Percentiles rank a stretch among this genome's conserved stretches.
Conservation (phyloP, 2,113 vertebrate species). For the Gyps fulvus region DNA sequence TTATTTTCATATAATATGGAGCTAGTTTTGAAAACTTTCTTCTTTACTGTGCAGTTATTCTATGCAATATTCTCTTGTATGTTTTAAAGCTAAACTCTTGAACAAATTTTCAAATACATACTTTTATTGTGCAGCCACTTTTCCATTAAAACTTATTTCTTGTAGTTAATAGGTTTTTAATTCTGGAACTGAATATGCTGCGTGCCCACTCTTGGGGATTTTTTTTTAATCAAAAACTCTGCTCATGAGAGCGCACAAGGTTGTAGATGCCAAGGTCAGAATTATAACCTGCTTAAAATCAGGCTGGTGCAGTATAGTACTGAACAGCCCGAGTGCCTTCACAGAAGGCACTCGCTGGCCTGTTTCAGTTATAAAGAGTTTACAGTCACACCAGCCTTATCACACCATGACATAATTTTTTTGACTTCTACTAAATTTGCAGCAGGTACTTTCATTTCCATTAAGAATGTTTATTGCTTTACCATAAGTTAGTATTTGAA, state of each 20-base stretch:
- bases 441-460: neutral
- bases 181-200: neutral
- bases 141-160: neutral
- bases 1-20: neutral
- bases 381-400: neutral
- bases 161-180: neutral
- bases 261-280: neutral
- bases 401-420: neutral
- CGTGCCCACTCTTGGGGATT: neutral
- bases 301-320: neutral
- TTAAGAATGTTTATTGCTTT: neutral
- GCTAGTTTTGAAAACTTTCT: neutral
- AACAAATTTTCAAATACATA: neutral
- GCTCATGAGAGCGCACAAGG: neutral
- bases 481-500: neutral
- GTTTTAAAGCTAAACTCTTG: neutral
- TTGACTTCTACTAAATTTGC: neutral
- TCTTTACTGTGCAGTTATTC: neutral
- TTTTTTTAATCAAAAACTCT: neutral
- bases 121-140: neutral
- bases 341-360: neutral
- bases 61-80: neutral
- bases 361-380: neutral
- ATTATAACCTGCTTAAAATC: neutral
- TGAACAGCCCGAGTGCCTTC: neutral